phyloP scores from a whole-genome alignment of 2,113 vertebrate species.

The Psettodes erumei region DNA sequence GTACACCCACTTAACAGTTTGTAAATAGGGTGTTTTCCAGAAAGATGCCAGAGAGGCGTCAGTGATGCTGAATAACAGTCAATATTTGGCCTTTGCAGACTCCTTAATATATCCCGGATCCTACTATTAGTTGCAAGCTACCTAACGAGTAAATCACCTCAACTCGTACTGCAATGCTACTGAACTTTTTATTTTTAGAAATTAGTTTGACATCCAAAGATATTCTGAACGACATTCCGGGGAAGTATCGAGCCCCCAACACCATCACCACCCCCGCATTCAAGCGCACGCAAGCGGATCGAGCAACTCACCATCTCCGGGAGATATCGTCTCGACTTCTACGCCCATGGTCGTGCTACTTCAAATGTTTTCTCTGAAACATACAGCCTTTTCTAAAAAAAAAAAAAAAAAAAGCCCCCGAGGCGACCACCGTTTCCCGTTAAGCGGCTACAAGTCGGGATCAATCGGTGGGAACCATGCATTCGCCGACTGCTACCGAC shows the following conservation, averaged over 20 bases:
- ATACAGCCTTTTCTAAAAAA: no score
- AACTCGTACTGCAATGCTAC: rapidly evolving
- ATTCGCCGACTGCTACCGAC: conserved; percentile 46
- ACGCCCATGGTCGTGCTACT: conserved; percentile 88
- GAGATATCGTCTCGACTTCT: conserved; percentile 95
- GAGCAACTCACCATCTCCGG: conserved; percentile 90
- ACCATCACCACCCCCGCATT: conserved; percentile 19
- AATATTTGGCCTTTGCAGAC: not conserved
- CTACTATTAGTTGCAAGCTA: not conserved
- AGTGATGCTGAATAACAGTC: not conserved
- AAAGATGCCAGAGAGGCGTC: conserved; percentile 5
- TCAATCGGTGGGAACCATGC: conserved; percentile 52
- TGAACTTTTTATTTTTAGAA: not conserved
- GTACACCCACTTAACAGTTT: not conserved
- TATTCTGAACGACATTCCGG: conserved; percentile 14
- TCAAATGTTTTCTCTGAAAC: conserved; percentile 37
- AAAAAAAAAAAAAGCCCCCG: conserved; percentile 16
- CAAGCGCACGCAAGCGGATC: conserved; percentile 33
- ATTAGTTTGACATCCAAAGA: not conserved
- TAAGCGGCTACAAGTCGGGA: conserved; percentile 45
- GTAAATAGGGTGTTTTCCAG: conserved; percentile 27
- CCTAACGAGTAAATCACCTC: rapidly evolving
- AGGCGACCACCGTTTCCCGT: conserved; percentile 6
- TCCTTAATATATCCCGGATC: not conserved
- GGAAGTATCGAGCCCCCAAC: conserved; percentile 6